Base-by-base conservation (phyloP, 1,140 invertebrate species). In the Reticulitermes speratus region DNA sequence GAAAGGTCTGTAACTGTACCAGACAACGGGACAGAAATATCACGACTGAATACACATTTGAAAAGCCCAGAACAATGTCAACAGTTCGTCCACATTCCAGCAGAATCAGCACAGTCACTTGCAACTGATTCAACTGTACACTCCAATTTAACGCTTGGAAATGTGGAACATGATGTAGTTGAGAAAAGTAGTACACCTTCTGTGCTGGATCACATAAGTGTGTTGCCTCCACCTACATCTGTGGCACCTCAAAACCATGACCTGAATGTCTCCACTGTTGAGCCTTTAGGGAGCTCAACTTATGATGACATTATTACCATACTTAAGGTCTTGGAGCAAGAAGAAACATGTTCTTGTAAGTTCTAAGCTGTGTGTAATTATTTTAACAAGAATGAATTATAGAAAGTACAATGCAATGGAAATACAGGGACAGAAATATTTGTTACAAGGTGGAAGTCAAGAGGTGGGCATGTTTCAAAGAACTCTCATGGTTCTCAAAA, bases 241-340 rank as follows among this genome's bases (percentile, higher is more conserved):
- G 9, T 48, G 48, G 11, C 48, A 48, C 48, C 9, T 48, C 16
- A 55, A 5, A 52, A 12, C 21, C 44, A 19, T 25, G 38, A 44
- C 38, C 84, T 84, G 30, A 84, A 52, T 55, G 23, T 65, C 9
- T 30, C 48, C 9, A 84, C 7, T 21, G 21, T 45, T 59, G 84
- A 55, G 5, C 14, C 85, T 44, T 48, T 75, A 14, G 85, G 48
- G 25, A 84, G 86, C 45, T 86, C 84, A 59, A 88, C 89, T 82
- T 89, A 88, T 84, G 87, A 88, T 84, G 89, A 89, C 59, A 88
- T 89, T 86, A 59, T 89, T 23, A 87, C 84, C 23, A 88, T 89
- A 82, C 55, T 89, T 6, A 88, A 89, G 83, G 88, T 88, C 81
- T 83, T 89, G 59, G 89, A 89, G 87, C 87, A 88, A 86, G 89